phyloP scores from a whole-genome alignment of 2,113 vertebrate species.

The Tragulus kanchil region DNA sequence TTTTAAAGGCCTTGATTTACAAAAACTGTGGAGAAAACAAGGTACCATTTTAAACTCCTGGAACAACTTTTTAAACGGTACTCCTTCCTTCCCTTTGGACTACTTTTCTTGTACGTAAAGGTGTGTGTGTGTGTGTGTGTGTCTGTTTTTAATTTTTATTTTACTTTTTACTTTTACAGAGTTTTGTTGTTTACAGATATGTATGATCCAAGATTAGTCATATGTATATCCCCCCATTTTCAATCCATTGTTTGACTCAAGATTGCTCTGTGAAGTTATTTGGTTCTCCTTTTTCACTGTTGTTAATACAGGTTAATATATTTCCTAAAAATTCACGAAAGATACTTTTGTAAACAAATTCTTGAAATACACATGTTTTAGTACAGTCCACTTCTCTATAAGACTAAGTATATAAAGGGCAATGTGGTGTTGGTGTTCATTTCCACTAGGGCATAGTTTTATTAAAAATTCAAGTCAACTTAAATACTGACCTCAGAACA shows the following conservation, averaged over 20 bases:
- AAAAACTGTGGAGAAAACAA: neutral
- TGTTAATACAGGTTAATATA: neutral
- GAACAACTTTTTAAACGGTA: neutral
- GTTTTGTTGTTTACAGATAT: no score
- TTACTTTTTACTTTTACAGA: no score
- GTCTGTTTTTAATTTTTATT: no score
- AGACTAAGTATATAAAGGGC: neutral
- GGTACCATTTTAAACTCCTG: neutral
- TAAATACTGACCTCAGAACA: neutral
- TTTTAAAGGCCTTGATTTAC: neutral
- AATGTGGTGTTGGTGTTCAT: neutral
- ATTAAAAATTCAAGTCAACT: slow-evolving; percentile 31
- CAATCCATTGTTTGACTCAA: neutral
- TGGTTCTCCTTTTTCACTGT: neutral
- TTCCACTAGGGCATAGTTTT: neutral
- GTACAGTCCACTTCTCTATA: neutral
- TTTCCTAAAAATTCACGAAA: neutral
- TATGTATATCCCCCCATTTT: neutral
- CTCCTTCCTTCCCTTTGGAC: neutral
- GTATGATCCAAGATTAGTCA: no score
- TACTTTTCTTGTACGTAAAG: neutral
- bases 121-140: no score
- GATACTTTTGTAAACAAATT: neutral
- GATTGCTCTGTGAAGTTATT: neutral
- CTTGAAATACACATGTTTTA: neutral